Evolutionary conservation across 2,113 vertebrate species (phyloP).

Genomic region (Ginglymostoma cirratum): DNA sequence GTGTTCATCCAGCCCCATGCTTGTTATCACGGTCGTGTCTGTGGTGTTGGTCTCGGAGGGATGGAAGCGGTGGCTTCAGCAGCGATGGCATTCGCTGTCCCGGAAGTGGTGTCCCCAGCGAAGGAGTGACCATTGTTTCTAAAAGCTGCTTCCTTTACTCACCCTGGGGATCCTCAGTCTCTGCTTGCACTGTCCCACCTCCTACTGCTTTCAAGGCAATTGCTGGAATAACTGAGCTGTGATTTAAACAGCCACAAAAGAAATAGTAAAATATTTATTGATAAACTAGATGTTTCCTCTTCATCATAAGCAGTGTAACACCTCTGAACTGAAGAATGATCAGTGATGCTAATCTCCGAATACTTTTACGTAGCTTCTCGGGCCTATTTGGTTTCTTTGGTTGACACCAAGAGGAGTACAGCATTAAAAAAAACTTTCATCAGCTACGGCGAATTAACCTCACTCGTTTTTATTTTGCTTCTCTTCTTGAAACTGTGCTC

Average conservation of each 20-base stretch:
- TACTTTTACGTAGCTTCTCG: background rate
- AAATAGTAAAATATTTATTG: background rate
- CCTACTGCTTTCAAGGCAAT: background rate
- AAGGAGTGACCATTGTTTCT: no score
- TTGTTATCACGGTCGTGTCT: no score
- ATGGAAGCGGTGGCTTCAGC: no score
- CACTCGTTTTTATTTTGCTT: background rate
- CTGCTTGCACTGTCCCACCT: background rate
- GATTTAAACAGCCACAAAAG: background rate
- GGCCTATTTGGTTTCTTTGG: background rate
- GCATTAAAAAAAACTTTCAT: background rate
- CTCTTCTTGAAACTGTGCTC: background rate
- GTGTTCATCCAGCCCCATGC: no score
- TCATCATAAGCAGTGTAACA: background rate
- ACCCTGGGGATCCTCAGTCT: background rate
- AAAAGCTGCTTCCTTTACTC: background rate
- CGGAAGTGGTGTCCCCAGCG: no score
- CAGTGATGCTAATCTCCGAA: background rate
- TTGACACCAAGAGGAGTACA: background rate
- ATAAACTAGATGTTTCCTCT: background rate
- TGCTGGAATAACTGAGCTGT: constrained; percentile 5
- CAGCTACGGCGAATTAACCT: background rate
- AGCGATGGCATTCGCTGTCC: no score
- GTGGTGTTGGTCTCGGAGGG: no score
- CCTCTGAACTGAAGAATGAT: background rate